A percentile compares a stretch with the other conserved stretches of the same genome.
Evolutionary conservation across 64 coral and sea anemone genomes (phyloP).

Genomic region (Montipora sp.): DNA sequence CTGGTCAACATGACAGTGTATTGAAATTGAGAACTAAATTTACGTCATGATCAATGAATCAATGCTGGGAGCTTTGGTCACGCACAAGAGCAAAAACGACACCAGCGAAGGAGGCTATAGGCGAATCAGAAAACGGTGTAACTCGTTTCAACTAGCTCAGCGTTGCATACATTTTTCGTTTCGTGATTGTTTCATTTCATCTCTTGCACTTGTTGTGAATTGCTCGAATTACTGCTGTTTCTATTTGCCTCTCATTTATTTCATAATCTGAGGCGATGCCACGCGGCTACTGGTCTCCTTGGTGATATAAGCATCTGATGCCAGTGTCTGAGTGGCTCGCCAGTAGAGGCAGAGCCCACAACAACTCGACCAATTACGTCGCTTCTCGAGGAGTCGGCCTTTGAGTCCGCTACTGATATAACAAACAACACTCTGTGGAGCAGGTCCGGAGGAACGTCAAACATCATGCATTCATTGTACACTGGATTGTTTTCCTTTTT

Average conservation of each 20-base stretch:
- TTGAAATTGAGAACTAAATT: too few relatives aligned
- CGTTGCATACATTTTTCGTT: too few relatives aligned
- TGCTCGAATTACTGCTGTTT: too few relatives aligned
- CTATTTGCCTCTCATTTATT: not conserved
- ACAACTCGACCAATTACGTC: slow-evolving; percentile 97
- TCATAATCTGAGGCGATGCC: slow-evolving; percentile 85
- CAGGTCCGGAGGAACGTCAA: slow-evolving; percentile 79
- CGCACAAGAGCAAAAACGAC: too few relatives aligned
- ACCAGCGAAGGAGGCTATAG: too few relatives aligned
- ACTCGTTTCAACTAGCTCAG: too few relatives aligned
- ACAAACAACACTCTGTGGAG: slow-evolving; percentile 91
- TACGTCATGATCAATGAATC: too few relatives aligned
- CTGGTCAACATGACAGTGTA: too few relatives aligned
- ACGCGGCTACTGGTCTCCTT: slow-evolving; percentile 85
- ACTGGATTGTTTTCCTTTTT: slow-evolving; percentile 89
- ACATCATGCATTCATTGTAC: slow-evolving; percentile 98
- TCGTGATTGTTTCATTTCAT: too few relatives aligned
- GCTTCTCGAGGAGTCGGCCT: slow-evolving; percentile 66
- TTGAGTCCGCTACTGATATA: slow-evolving; percentile 91
- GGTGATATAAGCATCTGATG: slow-evolving; percentile 93
- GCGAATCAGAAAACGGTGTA: too few relatives aligned
- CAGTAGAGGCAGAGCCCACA: slow-evolving; percentile 85
- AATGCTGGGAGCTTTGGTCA: too few relatives aligned
- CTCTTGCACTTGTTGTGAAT: too few relatives aligned
- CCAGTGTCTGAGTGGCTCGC: slow-evolving; percentile 91